Percentiles rank a stretch among this genome's conserved stretches.
phyloP scores from a whole-genome alignment of 2,888 invertebrate genomes.

The Mythimna loreyi region DNA sequence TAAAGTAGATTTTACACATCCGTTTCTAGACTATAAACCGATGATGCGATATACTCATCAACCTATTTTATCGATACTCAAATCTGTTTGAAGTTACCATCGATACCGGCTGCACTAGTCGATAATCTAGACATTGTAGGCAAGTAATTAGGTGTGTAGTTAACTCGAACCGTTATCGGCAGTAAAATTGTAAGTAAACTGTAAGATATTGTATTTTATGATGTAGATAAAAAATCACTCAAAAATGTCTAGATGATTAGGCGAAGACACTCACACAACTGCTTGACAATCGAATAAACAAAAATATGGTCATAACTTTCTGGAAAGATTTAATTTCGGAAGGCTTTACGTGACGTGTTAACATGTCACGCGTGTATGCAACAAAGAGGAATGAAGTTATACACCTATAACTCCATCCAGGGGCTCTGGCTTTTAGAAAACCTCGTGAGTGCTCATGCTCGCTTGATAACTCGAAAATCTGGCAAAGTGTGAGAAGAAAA shows the following conservation, averaged over 20 bases:
- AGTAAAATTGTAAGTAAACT: conserved; percentile 1
- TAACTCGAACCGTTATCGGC: background rate
- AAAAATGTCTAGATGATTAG: background rate
- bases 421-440: no score
- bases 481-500: no score
- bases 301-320: background rate
- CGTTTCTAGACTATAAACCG: background rate
- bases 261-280: background rate
- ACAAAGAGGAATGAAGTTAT: no score
- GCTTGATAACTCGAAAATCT: no score
- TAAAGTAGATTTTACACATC: background rate
- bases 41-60: background rate
- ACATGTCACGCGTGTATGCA: no score
- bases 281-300: background rate
- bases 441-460: no score
- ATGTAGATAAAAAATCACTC: conserved; percentile 19
- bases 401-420: no score
- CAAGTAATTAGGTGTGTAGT: background rate
- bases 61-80: conserved; percentile 7
- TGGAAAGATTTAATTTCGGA: no score
- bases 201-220: conserved; percentile 5
- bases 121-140: background rate
- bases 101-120: background rate
- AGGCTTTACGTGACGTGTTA: no score
- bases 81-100: conserved; percentile 25